A percentile compares a stretch with the other conserved stretches of the same genome.
Evolutionary conservation across 2,113 vertebrate genomes (phyloP).

Genomic region (Amphiprion percula): DNA sequence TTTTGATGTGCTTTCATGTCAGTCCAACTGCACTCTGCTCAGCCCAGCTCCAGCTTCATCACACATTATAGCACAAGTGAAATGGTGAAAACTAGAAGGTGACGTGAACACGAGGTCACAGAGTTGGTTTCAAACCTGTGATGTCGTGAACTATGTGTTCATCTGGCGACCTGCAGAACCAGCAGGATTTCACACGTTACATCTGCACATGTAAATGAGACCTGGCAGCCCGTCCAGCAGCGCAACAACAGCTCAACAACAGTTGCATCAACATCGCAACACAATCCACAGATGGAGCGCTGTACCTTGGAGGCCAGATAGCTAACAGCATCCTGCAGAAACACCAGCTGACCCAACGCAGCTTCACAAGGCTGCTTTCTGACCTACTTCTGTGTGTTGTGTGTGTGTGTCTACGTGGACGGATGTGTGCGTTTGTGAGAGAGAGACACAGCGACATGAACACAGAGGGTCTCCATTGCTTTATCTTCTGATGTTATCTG

Average conservation of each 20-base stretch:
- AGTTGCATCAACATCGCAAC: constrained; percentile 26
- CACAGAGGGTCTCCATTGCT: not conserved
- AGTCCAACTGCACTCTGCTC: not conserved
- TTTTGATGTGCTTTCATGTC: not conserved
- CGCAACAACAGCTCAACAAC: constrained; percentile 42
- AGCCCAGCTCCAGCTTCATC: constrained; percentile 10
- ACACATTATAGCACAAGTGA: not conserved
- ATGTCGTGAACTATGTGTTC: not conserved
- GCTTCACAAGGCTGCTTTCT: constrained; percentile 38
- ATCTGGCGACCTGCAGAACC: not conserved
- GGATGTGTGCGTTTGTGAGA: not conserved
- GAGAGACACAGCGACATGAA: not conserved
- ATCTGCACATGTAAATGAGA: not conserved
- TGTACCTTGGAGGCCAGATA: constrained; percentile 46
- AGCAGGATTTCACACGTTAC: not conserved
- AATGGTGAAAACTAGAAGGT: constrained; percentile 1
- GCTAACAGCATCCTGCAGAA: constrained; percentile 50
- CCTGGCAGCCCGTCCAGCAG: constrained; percentile 5
- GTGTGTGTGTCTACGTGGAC: not conserved
- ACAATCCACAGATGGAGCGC: constrained; percentile 56
- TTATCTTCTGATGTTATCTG: constrained; percentile 50
- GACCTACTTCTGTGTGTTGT: constrained; percentile 52
- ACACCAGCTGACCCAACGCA: constrained; percentile 61
- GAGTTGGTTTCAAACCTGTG: not conserved
- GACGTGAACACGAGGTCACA: not conserved